Percentiles rank a stretch among this genome's conserved stretches.
These are phyloP conservation scores for Diplodus puntazzo DNA, from an alignment of 2,797 vertebrate species.

Conservation along the genomic window DNA sequence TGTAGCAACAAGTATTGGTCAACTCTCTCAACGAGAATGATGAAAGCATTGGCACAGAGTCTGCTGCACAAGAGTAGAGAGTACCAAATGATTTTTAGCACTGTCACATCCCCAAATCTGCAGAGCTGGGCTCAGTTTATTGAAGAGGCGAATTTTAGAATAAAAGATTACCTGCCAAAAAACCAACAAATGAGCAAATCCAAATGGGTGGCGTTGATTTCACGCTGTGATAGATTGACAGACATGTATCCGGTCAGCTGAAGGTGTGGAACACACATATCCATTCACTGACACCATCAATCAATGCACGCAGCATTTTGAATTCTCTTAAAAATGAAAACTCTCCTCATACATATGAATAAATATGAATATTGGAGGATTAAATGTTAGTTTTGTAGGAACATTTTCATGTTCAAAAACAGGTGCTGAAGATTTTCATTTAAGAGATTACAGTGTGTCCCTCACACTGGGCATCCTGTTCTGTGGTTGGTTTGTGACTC, in stretches of 20 bases:
- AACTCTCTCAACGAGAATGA: not conserved
- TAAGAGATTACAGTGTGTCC: not conserved
- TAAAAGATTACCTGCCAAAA: not conserved
- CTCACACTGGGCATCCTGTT: constrained; percentile 37
- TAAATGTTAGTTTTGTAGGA: not conserved
- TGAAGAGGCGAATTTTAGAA: not conserved
- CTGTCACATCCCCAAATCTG: not conserved
- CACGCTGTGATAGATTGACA: not conserved
- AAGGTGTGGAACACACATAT: not conserved
- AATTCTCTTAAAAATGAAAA: not conserved
- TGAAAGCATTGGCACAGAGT: not conserved
- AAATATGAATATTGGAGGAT: not conserved
- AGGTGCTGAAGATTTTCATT: not conserved
- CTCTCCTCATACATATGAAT: not conserved
- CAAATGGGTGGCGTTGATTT: not conserved
- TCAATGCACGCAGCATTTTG: not conserved
- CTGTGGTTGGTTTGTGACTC: constrained; percentile 49
- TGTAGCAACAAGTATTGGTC: constrained; percentile 26
- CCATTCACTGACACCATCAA: not conserved
- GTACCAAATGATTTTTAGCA: not conserved
- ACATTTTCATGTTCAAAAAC: not conserved
- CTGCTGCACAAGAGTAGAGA: not conserved
- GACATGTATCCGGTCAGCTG: not conserved
- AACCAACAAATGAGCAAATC: not conserved
- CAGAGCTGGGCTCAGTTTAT: not conserved